Evolutionary conservation across 2,888 invertebrate genomes (phyloP).

Genomic region (Apoda limacodes): DNA sequence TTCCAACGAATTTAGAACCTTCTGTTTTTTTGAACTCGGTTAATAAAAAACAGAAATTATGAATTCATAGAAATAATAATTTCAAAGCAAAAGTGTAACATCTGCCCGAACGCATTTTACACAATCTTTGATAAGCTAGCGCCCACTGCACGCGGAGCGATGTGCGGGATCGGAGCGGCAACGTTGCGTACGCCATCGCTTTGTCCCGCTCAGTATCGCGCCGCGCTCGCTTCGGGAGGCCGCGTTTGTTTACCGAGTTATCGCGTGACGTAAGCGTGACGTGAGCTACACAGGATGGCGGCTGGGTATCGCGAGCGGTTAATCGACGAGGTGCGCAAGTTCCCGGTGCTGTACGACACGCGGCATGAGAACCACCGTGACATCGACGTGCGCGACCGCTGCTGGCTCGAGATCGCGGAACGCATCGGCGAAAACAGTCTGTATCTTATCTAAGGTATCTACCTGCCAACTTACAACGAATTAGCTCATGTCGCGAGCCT

Average conservation of each 20-base stretch:
- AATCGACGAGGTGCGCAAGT: slow-evolving; percentile 56
- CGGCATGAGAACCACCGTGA: slow-evolving; percentile 53
- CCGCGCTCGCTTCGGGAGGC: slow-evolving; percentile 28
- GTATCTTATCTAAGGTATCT: slow-evolving; percentile 17
- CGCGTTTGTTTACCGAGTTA: slow-evolving; percentile 26
- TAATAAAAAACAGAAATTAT: too few species aligned
- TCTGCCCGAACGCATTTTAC: too few species aligned
- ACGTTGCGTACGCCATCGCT: slow-evolving; percentile 35
- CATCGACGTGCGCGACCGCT: slow-evolving; percentile 51
- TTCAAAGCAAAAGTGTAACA: too few species aligned
- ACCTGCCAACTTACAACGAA: too few species aligned
- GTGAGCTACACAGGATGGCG: too few species aligned
- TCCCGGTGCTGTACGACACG: slow-evolving; percentile 57
- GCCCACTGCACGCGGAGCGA: too few species aligned
- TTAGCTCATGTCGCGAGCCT: too few species aligned
- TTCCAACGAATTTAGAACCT: too few species aligned
- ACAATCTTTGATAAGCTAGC: too few species aligned
- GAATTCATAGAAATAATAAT: too few species aligned
- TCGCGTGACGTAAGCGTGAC: not conserved
- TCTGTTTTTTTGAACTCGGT: too few species aligned
- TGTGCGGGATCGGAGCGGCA: slow-evolving; percentile 41
- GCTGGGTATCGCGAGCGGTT: slow-evolving; percentile 42
- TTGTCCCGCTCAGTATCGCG: slow-evolving; percentile 54
- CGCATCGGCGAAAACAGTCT: slow-evolving; percentile 50
- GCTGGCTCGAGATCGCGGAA: slow-evolving; percentile 56